Evolutionary conservation across 2,888 invertebrate species (phyloP), one percentile per base, ranked within the genome.

Genomic region (Dynastes tityus): DNA sequence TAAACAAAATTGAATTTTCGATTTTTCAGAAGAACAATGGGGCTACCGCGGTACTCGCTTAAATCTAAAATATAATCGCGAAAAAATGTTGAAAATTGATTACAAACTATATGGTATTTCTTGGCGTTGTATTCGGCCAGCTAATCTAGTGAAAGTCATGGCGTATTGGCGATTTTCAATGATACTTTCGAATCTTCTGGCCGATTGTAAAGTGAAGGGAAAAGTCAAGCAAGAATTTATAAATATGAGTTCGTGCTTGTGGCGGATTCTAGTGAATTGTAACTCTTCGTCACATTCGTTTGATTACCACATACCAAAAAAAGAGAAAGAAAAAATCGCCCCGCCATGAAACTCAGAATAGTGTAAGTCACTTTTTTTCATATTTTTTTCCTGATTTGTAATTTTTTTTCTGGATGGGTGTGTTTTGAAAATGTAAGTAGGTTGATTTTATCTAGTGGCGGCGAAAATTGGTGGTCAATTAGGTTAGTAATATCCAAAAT

Each of bases 201-300:
- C 80, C 86, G 82, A 85, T 85, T 87, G 86, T 84, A 87, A 87
- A 88, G 88, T 88, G 88, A 88, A 88, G 87, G 88, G 88, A 87
- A 87, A 87, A 85, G 85, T 85, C 83, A 85, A 84, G 82, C 84
- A 84, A 85, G 87, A 88, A 87, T 88, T 88, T 87, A 88, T 88
- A 88, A 87, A 88, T 87, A 87, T 87, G 85, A 85, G 87, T 87
- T 84, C 84, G 83, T 82, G 81, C 84, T 82, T 84, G 84, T 84
- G 82, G 85, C 84, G 82, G 85, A 86, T 85, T 84, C 85, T 86
- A 87, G 87, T 87, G 85, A 85, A 85, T 85, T 83, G 84, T 83
- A 83, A 83, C 83, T 82, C 84, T 83, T 85, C 86, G 84, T 84
- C 86, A 85, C 81, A 84, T 81, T 83, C 84, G 84, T 84, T 83